These are phyloP conservation scores for Oostethus manadensis DNA, from an alignment of 2,113 vertebrate genomes.

Conservation along the genomic window DNA sequence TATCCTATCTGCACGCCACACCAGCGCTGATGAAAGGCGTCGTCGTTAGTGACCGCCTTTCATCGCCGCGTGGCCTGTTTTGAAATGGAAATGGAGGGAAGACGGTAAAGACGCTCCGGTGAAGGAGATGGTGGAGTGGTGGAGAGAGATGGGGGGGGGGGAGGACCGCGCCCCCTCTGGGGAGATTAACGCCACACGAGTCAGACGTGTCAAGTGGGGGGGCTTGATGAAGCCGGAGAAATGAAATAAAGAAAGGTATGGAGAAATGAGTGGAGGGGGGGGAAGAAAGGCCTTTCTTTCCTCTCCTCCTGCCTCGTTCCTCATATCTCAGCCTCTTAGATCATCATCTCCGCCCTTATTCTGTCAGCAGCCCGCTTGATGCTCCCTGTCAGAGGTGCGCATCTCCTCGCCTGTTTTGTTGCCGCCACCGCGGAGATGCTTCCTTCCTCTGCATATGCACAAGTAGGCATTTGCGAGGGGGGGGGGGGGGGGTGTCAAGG, in stretches of 20 bases:
- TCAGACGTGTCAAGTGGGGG: slow-evolving; percentile 75
- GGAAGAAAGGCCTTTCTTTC: slow-evolving; percentile 66
- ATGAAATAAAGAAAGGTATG: slow-evolving; percentile 49
- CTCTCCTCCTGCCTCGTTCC: slow-evolving; percentile 54
- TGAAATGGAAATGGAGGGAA: slow-evolving; percentile 73
- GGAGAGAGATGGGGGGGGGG: slow-evolving; percentile 56
- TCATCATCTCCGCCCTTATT: slow-evolving; percentile 77
- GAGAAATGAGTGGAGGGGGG: slow-evolving; percentile 50
- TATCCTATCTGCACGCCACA: slow-evolving; percentile 54
- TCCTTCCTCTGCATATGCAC: slow-evolving; percentile 77
- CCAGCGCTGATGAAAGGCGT: slow-evolving; percentile 68
- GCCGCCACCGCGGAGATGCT: slow-evolving; percentile 62
- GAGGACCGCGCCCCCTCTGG: slow-evolving; percentile 67
- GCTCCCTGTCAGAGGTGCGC: slow-evolving; percentile 73
- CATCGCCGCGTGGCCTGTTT: slow-evolving; percentile 71
- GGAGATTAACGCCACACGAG: slow-evolving; percentile 70
- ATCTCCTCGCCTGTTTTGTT: slow-evolving; percentile 70
- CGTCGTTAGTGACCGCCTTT: slow-evolving; percentile 69
- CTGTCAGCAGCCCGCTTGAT: slow-evolving; percentile 78
- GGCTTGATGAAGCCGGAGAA: slow-evolving; percentile 65
- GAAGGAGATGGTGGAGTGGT: slow-evolving; percentile 53
- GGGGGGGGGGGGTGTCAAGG: slow-evolving; percentile 17
- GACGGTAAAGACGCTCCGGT: slow-evolving; percentile 37
- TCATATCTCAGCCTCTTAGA: slow-evolving; percentile 70
- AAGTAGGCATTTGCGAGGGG: slow-evolving; percentile 52